These are phyloP conservation scores for Archivesica marissinica DNA, from an alignment of 1,140 invertebrate species.

Conservation along the genomic window DNA sequence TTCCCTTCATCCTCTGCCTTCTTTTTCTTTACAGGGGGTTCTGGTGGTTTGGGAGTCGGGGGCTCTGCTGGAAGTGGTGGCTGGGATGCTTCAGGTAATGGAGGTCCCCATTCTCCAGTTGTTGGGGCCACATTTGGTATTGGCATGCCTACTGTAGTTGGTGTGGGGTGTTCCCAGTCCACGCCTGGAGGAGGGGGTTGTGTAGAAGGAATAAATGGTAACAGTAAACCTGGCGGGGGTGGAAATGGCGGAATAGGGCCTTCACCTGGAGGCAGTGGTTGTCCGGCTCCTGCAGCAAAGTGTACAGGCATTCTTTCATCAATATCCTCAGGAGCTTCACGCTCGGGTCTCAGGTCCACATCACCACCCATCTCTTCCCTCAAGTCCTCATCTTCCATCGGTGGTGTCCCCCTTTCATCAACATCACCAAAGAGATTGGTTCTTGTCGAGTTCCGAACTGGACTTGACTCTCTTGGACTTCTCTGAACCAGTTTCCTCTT, in stretches of 20 bases:
- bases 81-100: slow-evolving; percentile 47
- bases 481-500: slow-evolving; percentile 44
- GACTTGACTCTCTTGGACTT: neutral
- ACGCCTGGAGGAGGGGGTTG: slow-evolving; percentile 55
- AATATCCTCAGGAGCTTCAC: slow-evolving; percentile 8
- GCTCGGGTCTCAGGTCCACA: slow-evolving; percentile 12
- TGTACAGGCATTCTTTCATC: slow-evolving; percentile 21
- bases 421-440: slow-evolving; percentile 44
- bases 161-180: slow-evolving; percentile 44
- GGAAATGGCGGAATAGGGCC: neutral
- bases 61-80: slow-evolving; percentile 47
- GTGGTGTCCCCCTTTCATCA: slow-evolving; percentile 3
- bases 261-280: slow-evolving; percentile 17
- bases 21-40: slow-evolving; percentile 22
- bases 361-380: neutral
- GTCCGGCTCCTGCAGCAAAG: neutral
- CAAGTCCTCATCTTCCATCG: slow-evolving; percentile 11
- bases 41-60: slow-evolving; percentile 21
- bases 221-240: neutral
- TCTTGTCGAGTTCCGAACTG: neutral
- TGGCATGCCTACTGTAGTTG: slow-evolving; percentile 18
- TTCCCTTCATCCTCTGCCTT: neutral
- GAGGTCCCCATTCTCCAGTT: slow-evolving; percentile 51
- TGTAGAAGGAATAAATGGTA: slow-evolving; percentile 9
- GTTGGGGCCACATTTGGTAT: slow-evolving; percentile 1